Base-by-base conservation (phyloP, 1,140 invertebrate species). In the Berghia stephanieae region DNA sequence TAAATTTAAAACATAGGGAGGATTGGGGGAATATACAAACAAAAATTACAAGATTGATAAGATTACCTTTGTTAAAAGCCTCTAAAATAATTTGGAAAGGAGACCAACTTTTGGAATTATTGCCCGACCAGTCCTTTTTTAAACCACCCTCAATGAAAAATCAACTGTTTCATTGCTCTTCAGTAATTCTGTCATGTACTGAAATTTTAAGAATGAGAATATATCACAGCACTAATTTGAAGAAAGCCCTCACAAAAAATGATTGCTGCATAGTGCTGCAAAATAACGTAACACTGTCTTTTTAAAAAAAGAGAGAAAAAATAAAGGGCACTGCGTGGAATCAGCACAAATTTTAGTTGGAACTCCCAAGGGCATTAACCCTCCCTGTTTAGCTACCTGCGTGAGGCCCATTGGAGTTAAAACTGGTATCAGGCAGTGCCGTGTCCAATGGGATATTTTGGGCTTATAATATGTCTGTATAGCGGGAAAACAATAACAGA, bases 91-190 rank as follows among this genome's bases (percentile, higher is more conserved):
- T n/a, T n/a, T 94, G 69, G 96, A 97, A 5, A 99, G 90, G 31
- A 99, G 93, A 6, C 96, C 97, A 83, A 94, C 94, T 92, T 97
- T 96, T 3, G 96, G 96, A 89, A 94, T 92, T 75, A 94, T 94
- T 0, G 95, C 94, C 89, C 97, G 96, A 4, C 96, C 96, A 18
- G 95, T 97, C 78, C 96, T 91, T 0, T 95, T 96, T 2, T 97
- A 91, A 3, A 96, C 96, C n/a, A 96, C 97, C 90, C 98, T 97
- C 55, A 98, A 93, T 86, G 98, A 99, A 88, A 98, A 98, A 86
- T 99, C 97, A 78, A 98, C 90, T 85, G 95, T 95, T 86, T 98
- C 94, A 3, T 95, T 95, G 44, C 93, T 93, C 69, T 92, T 91
- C 24, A 99, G 88, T 78, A 94, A 93, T 81, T 97, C 94, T 80